Conservation (phyloP, 2,113 vertebrate genomes). For the Proteles cristata region DNA sequence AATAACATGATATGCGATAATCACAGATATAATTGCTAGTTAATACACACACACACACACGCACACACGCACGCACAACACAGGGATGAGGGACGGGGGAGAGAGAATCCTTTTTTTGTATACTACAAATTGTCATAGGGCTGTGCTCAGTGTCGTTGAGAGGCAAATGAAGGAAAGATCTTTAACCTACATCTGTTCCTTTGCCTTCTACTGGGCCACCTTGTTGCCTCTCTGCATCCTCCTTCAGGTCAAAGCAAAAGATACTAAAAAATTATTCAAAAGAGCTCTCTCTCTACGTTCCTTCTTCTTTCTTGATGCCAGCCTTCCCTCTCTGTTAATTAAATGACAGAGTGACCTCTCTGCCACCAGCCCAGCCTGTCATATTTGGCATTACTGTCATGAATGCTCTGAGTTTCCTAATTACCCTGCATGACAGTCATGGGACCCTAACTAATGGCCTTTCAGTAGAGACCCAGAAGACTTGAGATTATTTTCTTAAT, state of each 20-base stretch:
- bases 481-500: constrained; percentile 7
- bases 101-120: neutral
- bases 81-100: neutral
- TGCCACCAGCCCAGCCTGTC: neutral
- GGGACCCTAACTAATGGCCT: neutral
- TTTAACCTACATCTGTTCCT: neutral
- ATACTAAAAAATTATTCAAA: neutral
- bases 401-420: constrained; percentile 4
- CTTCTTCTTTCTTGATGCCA: neutral
- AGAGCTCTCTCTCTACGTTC: neutral
- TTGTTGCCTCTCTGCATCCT: neutral
- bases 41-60: neutral
- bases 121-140: no score
- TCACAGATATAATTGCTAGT: neutral
- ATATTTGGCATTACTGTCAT: neutral
- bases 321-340: neutral
- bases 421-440: neutral
- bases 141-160: neutral
- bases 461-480: neutral
- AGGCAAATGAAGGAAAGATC: neutral
- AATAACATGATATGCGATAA: neutral
- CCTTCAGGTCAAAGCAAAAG: neutral
- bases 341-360: neutral
- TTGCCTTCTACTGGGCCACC: neutral
- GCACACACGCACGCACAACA: neutral